Evolutionary conservation across 2,797 vertebrate genomes (phyloP).

Genomic region (Tokudaia muenninki): DNA sequence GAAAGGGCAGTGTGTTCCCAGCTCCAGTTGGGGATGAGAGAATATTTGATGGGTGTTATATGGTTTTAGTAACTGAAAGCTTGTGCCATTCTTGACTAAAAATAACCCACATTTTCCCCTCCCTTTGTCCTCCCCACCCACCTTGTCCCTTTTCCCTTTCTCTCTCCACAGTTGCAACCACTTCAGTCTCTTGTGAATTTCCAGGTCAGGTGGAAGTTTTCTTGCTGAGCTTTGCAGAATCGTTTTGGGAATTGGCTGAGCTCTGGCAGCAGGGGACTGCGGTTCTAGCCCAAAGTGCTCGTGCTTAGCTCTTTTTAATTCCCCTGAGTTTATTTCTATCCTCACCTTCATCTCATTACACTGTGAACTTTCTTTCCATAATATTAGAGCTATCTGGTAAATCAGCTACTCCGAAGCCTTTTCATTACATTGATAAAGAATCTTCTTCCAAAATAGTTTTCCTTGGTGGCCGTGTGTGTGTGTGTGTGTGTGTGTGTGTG

Average conservation of each 20-base stretch:
- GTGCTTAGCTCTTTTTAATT: not conserved
- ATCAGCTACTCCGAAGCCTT: not conserved
- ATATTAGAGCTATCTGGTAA: not conserved
- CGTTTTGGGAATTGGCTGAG: not conserved
- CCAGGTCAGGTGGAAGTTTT: not conserved
- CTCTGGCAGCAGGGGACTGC: not conserved
- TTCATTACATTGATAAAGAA: conserved; percentile 30
- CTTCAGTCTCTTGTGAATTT: not conserved
- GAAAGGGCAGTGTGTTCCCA: not conserved
- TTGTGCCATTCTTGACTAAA: not conserved
- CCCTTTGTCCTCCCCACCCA: not conserved
- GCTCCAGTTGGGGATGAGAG: not conserved
- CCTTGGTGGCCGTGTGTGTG: not conserved
- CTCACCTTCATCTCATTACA: not conserved
- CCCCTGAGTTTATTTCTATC: not conserved
- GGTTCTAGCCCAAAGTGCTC: not conserved
- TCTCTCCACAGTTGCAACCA: not conserved
- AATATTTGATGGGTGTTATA: not conserved
- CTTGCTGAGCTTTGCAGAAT: not conserved
- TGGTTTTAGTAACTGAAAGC: not conserved
- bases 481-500: not conserved
- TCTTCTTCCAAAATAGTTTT: conserved; percentile 47
- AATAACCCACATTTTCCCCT: not conserved
- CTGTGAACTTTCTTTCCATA: not conserved
- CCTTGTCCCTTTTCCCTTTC: no score